Evolutionary conservation across 2,113 vertebrate genomes (phyloP).

Genomic region (Axis porcinus): DNA sequence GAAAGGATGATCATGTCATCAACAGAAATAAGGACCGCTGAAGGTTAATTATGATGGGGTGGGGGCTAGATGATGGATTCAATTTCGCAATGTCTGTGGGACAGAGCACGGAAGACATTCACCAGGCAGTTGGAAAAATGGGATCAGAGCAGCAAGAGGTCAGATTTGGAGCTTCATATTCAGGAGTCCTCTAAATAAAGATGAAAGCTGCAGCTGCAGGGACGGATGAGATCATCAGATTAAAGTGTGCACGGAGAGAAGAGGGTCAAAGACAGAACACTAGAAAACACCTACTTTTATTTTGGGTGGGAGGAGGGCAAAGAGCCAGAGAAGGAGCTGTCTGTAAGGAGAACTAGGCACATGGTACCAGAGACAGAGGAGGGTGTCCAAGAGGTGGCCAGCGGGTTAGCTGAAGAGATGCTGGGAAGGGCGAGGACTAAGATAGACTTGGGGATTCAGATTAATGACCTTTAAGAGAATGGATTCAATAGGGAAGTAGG

Average conservation of each 20-base stretch:
- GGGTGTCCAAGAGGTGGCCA: not conserved
- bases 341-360: not conserved
- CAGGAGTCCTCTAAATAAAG: slow-evolving; percentile 61
- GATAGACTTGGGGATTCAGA: not conserved
- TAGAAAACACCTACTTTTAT: slow-evolving; percentile 40
- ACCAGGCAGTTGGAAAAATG: slow-evolving; percentile 55
- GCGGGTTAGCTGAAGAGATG: not conserved
- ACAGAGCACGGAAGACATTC: not conserved
- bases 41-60: not conserved
- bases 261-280: slow-evolving; percentile 49
- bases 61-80: not conserved
- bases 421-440: not conserved
- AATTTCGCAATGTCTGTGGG: not conserved
- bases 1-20: slow-evolving; percentile 46
- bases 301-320: slow-evolving; percentile 13
- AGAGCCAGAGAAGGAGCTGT: not conserved
- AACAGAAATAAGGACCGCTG: slow-evolving; percentile 14
- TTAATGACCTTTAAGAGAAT: slow-evolving; percentile 26
- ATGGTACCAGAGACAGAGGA: not conserved
- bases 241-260: not conserved
- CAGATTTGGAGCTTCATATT: slow-evolving; percentile 57
- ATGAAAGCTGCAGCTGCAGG: slow-evolving; percentile 21
- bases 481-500: slow-evolving; percentile 9
- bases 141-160: slow-evolving; percentile 41
- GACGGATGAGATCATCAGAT: slow-evolving; percentile 62